phyloP scores from a whole-genome alignment of 1,140 invertebrate species.

The Rhopalosiphum maidis region DNA sequence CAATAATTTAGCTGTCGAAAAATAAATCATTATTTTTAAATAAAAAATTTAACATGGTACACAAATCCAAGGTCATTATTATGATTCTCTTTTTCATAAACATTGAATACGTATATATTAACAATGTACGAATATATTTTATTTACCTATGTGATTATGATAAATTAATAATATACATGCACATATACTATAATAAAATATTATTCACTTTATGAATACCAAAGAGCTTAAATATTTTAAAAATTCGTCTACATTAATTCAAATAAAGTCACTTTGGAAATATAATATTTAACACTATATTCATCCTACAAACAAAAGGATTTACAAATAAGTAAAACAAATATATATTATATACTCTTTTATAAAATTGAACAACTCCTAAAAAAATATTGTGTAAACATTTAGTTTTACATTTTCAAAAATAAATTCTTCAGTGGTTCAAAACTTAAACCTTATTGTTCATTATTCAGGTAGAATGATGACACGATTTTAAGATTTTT shows the following conservation, averaged over 20 bases:
- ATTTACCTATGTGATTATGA: background rate
- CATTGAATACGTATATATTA: background rate
- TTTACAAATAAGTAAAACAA: conserved; percentile 6
- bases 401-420: background rate
- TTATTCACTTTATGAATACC: background rate
- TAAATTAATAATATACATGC: background rate
- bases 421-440: background rate
- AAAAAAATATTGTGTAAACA: conserved; percentile 1
- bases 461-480: background rate
- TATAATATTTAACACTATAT: background rate
- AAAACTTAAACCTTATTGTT: background rate
- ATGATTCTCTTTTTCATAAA: background rate
- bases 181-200: background rate
- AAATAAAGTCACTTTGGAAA: background rate
- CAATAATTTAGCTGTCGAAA: background rate
- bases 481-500: background rate
- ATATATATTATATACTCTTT: background rate
- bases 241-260: background rate
- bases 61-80: background rate
- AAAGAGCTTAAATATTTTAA: background rate
- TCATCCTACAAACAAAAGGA: background rate
- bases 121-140: background rate
- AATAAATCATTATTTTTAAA: background rate
- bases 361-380: background rate
- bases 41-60: background rate